phyloP scores from a whole-genome alignment of 2,113 vertebrate genomes.

The Cavia aperea region DNA sequence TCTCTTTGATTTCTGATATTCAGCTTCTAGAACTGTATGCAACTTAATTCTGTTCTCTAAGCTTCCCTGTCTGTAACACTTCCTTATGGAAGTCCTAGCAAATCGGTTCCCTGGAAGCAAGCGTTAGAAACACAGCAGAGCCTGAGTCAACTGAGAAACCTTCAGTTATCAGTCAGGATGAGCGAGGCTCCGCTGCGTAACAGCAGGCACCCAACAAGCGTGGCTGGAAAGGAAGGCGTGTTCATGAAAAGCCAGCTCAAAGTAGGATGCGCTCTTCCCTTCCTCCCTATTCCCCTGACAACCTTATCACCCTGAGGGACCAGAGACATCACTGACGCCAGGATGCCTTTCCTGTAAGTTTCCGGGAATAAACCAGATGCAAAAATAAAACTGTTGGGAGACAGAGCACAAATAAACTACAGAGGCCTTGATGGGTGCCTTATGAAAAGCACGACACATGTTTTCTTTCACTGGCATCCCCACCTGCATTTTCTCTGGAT shows the following conservation, averaged over 20 bases:
- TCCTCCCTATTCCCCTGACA: neutral
- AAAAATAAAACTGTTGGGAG: neutral
- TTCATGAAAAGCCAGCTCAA: neutral
- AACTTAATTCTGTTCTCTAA: neutral
- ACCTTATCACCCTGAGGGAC: neutral
- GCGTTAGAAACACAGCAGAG: neutral
- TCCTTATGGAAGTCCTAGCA: neutral
- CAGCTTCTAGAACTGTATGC: neutral
- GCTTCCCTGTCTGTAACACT: accelerated
- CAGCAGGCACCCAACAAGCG: neutral
- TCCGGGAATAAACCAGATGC: neutral
- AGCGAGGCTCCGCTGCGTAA: neutral
- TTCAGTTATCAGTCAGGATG: neutral
- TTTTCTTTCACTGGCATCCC: neutral
- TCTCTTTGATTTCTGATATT: neutral
- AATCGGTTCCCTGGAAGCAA: neutral
- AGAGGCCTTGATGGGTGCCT: neutral
- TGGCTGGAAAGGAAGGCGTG: neutral
- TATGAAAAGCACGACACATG: neutral
- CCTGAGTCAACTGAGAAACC: neutral
- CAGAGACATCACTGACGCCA: neutral
- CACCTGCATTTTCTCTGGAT: neutral
- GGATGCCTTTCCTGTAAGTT: no score
- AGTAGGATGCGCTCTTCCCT: neutral
- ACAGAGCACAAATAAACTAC: neutral